Conservation (phyloP, 2,888 invertebrate species). For the Aromia moschata region DNA sequence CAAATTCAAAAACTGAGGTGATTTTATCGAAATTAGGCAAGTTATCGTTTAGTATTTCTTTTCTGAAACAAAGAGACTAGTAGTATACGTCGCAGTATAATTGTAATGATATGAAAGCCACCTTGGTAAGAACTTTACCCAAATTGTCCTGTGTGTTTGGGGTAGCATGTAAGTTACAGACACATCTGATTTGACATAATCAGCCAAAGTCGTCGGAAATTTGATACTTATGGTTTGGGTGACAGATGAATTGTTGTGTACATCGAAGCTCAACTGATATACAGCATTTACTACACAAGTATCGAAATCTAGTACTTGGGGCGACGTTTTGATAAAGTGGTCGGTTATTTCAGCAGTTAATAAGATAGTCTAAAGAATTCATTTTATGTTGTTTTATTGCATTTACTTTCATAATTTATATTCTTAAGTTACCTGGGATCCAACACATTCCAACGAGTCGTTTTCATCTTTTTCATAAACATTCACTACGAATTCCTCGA, state of each 20-base stretch:
- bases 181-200: slow-evolving; percentile 35
- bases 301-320: slow-evolving; percentile 44
- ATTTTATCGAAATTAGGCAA: slow-evolving; percentile 30
- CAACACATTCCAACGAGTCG: background rate
- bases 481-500: slow-evolving; percentile 37
- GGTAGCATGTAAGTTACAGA: slow-evolving; percentile 38
- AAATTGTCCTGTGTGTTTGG: slow-evolving; percentile 33
- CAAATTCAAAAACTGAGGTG: slow-evolving; percentile 41
- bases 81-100: too few relatives aligned
- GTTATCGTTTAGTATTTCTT: slow-evolving; percentile 20
- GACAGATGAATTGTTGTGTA: slow-evolving; percentile 39
- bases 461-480: slow-evolving; percentile 31
- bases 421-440: slow-evolving; percentile 21
- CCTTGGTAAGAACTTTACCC: slow-evolving; percentile 43
- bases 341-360: slow-evolving; percentile 41
- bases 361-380: slow-evolving; percentile 35
- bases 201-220: slow-evolving; percentile 37
- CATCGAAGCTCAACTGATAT: slow-evolving; percentile 41
- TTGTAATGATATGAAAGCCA: too few relatives aligned
- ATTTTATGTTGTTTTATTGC: too few relatives aligned
- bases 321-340: slow-evolving; percentile 39
- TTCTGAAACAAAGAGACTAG: slow-evolving; percentile 28
- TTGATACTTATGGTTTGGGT: slow-evolving; percentile 41
- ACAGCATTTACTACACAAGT: slow-evolving; percentile 41
- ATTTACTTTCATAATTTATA: too few relatives aligned